phyloP scores from a whole-genome alignment of 2,113 vertebrate species.

The Cacatua alba region DNA sequence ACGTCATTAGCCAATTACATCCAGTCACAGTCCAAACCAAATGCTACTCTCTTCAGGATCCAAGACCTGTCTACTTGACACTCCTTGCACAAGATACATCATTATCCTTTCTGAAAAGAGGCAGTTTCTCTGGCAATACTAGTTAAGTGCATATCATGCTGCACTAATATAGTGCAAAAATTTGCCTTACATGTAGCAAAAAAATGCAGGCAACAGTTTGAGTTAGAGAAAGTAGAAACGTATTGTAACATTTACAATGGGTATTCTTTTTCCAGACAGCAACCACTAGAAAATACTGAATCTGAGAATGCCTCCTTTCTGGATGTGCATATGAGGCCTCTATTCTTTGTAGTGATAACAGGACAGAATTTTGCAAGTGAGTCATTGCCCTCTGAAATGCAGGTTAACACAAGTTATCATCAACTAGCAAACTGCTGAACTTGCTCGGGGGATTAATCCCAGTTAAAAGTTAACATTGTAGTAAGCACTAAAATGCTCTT shows the following conservation, averaged over 20 bases:
- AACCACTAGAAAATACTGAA: slow-evolving; percentile 77
- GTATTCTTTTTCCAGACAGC: slow-evolving; percentile 79
- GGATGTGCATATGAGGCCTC: slow-evolving; percentile 60
- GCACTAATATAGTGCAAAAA: slow-evolving; percentile 99
- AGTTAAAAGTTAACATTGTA: slow-evolving; percentile 41
- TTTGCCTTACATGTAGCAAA: slow-evolving; percentile 85
- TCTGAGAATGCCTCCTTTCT: slow-evolving; percentile 72
- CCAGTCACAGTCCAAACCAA: slow-evolving; percentile 69
- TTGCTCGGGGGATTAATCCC: slow-evolving; percentile 45
- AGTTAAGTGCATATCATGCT: slow-evolving; percentile 93
- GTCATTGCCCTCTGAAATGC: slow-evolving; percentile 64
- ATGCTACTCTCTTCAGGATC: slow-evolving; percentile 76
- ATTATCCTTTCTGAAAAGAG: slow-evolving; percentile 86
- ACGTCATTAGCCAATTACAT: slow-evolving; percentile 66
- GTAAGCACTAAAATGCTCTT: slow-evolving; percentile 67
- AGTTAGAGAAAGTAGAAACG: slow-evolving; percentile 79
- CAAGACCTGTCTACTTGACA: slow-evolving; percentile 66
- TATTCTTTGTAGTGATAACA: slow-evolving; percentile 53
- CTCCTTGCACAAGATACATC: slow-evolving; percentile 82
- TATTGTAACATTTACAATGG: slow-evolving; percentile 76
- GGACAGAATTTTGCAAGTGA: slow-evolving; percentile 64
- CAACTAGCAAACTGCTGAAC: slow-evolving; percentile 40
- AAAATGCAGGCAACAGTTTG: slow-evolving; percentile 82
- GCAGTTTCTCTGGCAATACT: slow-evolving; percentile 90
- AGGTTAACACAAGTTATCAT: slow-evolving; percentile 60